These are phyloP conservation scores for Villa cingulata DNA, from an alignment of 2,888 invertebrate species.

Conservation along the genomic window DNA sequence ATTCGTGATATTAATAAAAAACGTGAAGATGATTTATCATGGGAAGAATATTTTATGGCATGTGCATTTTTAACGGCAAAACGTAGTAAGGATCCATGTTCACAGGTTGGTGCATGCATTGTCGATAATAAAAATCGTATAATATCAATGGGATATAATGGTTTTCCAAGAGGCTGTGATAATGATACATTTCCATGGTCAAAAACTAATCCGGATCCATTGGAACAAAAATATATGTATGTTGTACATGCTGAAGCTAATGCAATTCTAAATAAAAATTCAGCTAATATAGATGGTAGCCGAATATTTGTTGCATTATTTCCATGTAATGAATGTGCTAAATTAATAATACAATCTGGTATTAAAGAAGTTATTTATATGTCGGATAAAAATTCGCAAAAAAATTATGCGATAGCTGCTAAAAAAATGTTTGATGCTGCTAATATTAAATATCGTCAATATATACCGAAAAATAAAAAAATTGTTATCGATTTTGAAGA, in stretches of 20 bases:
- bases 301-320: conserved; percentile 81
- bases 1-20: too few relatives aligned
- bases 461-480: conserved; percentile 43
- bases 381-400: conserved; percentile 66
- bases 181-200: conserved; percentile 88
- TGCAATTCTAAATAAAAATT: conserved; percentile 85
- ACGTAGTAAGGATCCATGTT: conserved; percentile 86
- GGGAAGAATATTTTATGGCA: conserved; percentile 96
- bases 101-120: conserved; percentile 92
- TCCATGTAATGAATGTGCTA: conserved; percentile 97
- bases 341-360: conserved; percentile 88
- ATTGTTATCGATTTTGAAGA: conserved; percentile 54
- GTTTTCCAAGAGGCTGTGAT: conserved; percentile 81
- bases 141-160: conserved; percentile 92
- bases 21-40: conserved; percentile 55
- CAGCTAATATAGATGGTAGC: conserved; percentile 60
- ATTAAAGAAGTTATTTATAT: conserved; percentile 66
- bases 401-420: conserved; percentile 56
- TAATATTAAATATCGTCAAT: conserved; percentile 54
- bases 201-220: conserved; percentile 40
- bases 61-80: conserved; percentile 79
- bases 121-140: conserved; percentile 75
- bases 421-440: conserved; percentile 70
- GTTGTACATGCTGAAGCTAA: conserved; percentile 98
- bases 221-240: conserved; percentile 72